phyloP scores from a whole-genome alignment of 2,113 vertebrate genomes.

The Geococcyx californianus region DNA sequence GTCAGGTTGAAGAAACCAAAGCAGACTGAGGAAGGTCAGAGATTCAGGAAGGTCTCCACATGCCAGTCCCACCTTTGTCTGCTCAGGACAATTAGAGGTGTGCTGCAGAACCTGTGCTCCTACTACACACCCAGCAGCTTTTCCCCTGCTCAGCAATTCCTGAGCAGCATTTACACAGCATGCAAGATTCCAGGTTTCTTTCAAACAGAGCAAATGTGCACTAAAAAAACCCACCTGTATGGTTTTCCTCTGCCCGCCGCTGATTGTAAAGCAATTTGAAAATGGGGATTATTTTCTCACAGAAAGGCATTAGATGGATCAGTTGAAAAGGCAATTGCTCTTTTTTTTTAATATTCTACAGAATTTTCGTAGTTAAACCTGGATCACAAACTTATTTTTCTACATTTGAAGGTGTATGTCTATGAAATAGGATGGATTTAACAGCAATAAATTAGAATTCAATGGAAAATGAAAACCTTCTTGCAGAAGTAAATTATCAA shows the following conservation, averaged over 20 bases:
- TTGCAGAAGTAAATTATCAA: not conserved
- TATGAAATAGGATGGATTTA: not conserved
- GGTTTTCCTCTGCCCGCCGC: no score
- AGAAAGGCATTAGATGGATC: not conserved
- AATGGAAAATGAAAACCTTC: not conserved
- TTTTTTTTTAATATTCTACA: not conserved
- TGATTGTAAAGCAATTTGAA: not conserved
- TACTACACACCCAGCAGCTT: rapidly evolving
- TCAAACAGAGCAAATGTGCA: not conserved
- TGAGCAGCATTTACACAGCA: rapidly evolving
- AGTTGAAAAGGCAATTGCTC: not conserved
- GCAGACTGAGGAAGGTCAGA: not conserved
- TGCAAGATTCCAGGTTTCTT: not conserved
- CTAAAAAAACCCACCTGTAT: not conserved
- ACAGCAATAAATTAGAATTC: not conserved
- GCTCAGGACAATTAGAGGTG: not conserved
- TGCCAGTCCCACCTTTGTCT: not conserved
- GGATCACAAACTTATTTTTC: not conserved
- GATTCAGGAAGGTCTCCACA: not conserved
- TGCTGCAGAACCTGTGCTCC: not conserved
- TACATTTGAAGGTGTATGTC: not conserved
- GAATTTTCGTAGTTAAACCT: not conserved
- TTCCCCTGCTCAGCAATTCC: not conserved
- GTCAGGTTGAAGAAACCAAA: not conserved
- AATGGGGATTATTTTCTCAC: not conserved